Conservation (phyloP, 2,113 vertebrate genomes). For the Colistium nudipinnis region DNA sequence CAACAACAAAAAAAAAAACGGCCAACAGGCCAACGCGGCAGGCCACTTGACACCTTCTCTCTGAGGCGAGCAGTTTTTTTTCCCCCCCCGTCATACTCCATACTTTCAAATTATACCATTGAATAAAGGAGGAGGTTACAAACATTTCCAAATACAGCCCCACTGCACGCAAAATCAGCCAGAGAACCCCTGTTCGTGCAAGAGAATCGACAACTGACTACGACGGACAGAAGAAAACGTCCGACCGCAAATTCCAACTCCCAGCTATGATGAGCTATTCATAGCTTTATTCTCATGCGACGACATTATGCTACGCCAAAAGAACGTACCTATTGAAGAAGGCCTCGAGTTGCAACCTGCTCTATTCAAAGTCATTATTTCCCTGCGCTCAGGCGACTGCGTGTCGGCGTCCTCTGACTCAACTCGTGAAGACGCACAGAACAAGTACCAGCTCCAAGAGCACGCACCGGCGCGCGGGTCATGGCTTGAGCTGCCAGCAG, state of each 20-base stretch:
- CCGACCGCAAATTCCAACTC: too few species aligned
- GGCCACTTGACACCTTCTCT: constrained; percentile 30
- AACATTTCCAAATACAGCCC: too few species aligned
- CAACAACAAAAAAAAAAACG: constrained; percentile 15
- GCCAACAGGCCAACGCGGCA: constrained; percentile 10
- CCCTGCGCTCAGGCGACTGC: background rate
- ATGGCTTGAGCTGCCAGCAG: background rate
- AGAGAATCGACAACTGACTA: too few species aligned
- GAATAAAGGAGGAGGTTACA: background rate
- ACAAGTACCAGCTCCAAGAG: background rate
- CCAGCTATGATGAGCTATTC: background rate
- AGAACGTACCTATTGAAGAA: background rate
- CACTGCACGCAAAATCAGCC: too few species aligned
- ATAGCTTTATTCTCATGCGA: background rate
- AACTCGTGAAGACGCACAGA: background rate
- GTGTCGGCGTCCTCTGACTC: background rate
- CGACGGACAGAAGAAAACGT: too few species aligned
- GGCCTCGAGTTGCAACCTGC: background rate
- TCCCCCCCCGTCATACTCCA: background rate
- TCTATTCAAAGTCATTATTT: background rate
- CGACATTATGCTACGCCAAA: background rate
- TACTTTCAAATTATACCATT: background rate
- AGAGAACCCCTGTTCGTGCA: too few species aligned
- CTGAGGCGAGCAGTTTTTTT: constrained; percentile 9
- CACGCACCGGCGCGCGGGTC: background rate